Base-by-base conservation (phyloP, 2,888 invertebrate genomes). In the Dyspetes luteomarginatus region DNA sequence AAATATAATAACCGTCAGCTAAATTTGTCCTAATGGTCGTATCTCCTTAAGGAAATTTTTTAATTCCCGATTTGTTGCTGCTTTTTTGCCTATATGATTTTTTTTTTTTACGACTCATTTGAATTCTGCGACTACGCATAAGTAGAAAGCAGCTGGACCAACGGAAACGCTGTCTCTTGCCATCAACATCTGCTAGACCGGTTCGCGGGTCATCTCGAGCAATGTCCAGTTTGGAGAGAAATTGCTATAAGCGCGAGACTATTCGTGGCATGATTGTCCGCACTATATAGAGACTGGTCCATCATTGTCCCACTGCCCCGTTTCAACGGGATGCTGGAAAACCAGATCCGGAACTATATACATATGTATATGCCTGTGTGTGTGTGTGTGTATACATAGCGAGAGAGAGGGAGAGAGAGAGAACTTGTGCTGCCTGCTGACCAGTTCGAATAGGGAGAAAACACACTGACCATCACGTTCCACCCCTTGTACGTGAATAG, bases 181-280 rank as follows among this genome's bases (percentile, higher is more conserved):
- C 58, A 71, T 78, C 77, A 76, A 89, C 92, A 92, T 92, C 92
- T 92, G 92, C 91, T 89, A 84, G 88, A 88, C 90, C 81, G 86
- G 89, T 89, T 91, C 90, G 90, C 89, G 88, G 87, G 86, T 90
- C 89, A 90, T 90, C 89, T 89, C 87, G 82, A 84, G 84, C 83
- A 78, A 87, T 89, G 87, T 89, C 90, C 90, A 88, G 88, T 88
- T 86, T 86, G 81, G 48, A 48, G 48, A 81, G 81, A 83, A 85
- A 82, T 82, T 82, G 82, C 83, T 82, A 55, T 60, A 56, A 62
- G 72, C 58, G 50, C 74, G 80, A 76, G 79, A 62, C 60, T 62
- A 56, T 7, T 41, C 28, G 56, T 26, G 50, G 17, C 81, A 85
- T 89, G 85, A 86, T 88, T 87, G 86, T 89, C 85, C 84, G 82